These are phyloP conservation scores for Seira musarum DNA, from an alignment of 2,888 invertebrate genomes.

Conservation along the genomic window DNA sequence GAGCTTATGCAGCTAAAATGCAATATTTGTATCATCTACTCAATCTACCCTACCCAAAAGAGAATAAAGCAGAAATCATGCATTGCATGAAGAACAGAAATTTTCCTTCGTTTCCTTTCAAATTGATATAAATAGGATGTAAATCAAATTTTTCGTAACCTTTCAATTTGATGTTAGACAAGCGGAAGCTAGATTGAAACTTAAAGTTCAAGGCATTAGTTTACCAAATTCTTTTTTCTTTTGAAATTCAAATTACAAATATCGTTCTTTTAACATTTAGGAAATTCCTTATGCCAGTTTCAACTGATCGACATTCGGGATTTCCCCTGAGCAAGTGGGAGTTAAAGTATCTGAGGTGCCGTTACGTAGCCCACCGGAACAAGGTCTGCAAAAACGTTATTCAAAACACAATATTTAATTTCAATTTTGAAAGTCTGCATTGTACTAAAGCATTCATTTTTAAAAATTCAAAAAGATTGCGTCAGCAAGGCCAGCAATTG, in stretches of 20 bases:
- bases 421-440: not conserved
- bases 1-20: not conserved
- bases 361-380: constrained; percentile 65
- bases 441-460: too few species aligned
- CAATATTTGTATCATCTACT: not conserved
- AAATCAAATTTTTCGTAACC: too few species aligned
- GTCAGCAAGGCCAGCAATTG: constrained; percentile 66
- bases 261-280: not conserved
- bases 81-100: too few species aligned
- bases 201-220: too few species aligned
- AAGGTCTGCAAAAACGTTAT: constrained; percentile 55
- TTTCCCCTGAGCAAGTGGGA: constrained; percentile 67
- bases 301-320: constrained; percentile 64
- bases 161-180: too few species aligned
- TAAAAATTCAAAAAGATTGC: constrained; percentile 60
- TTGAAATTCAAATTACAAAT: not conserved
- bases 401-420: constrained; percentile 9
- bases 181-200: too few species aligned
- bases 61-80: too few species aligned
- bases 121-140: too few species aligned
- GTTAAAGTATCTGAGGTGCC: constrained; percentile 66
- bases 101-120: too few species aligned
- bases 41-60: too few species aligned
- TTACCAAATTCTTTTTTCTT: too few species aligned
- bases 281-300: constrained; percentile 59